phyloP scores from a whole-genome alignment of 2,888 invertebrate species.

The Mythimna pallens region DNA sequence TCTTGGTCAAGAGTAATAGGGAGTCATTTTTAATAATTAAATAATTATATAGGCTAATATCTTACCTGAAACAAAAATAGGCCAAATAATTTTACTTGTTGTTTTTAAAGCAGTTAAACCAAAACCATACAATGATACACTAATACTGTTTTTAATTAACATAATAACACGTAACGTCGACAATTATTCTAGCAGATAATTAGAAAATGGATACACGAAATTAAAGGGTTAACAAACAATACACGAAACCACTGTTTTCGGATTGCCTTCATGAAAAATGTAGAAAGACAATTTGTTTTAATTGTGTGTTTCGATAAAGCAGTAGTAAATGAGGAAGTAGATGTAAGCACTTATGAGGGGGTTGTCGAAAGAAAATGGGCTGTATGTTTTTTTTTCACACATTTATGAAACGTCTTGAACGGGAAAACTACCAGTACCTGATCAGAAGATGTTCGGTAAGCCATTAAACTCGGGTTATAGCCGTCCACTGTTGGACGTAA shows the following conservation, averaged over 20 bases:
- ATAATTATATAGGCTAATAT: neutral
- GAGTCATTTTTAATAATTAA: no score
- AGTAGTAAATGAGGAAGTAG: no score
- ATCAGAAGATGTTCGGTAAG: no score
- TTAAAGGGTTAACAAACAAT: constrained; percentile 15
- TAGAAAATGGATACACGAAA: constrained; percentile 30
- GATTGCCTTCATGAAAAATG: constrained; percentile 16
- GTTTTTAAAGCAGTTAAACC: neutral
- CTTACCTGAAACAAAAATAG: neutral
- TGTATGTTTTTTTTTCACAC: neutral
- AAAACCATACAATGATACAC: neutral
- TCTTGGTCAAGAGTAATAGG: no score
- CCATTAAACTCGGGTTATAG: neutral
- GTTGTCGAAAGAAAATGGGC: neutral
- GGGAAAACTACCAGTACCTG: neutral
- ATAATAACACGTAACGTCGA: constrained; percentile 18
- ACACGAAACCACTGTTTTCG: constrained; percentile 21
- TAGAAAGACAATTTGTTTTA: constrained; percentile 7
- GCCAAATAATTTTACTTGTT: neutral
- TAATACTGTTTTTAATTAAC: constrained; percentile 20
- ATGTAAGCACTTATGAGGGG: neutral
- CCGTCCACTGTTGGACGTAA: neutral
- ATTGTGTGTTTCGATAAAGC: constrained; percentile 23
- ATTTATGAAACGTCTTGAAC: neutral
- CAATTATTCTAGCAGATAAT: constrained; percentile 22